A percentile compares a stretch with the other conserved stretches of the same genome.
Evolutionary conservation across 2,797 vertebrate genomes (phyloP).

Genomic region (Coccyzus lansbergi): DNA sequence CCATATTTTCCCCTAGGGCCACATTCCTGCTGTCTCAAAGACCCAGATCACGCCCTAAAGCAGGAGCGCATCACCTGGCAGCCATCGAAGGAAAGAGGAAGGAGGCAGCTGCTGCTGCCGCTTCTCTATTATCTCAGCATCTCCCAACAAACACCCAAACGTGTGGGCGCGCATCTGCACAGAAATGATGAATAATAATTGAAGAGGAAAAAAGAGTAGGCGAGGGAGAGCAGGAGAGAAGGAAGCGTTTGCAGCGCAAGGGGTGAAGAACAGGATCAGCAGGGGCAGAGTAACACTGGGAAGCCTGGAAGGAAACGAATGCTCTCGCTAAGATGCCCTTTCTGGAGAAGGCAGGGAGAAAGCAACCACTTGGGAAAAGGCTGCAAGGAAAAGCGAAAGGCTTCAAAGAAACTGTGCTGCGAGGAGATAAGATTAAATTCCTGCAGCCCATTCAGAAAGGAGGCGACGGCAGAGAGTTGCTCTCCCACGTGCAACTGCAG

Average conservation of each 20-base stretch:
- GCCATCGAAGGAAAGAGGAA: neutral
- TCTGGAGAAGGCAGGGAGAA: neutral
- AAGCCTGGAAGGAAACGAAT: neutral
- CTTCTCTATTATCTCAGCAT: neutral
- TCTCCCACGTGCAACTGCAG: neutral
- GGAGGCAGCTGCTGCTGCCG: neutral
- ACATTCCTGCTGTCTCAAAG: neutral
- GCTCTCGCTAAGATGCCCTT: neutral
- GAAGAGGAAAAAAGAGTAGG: slow-evolving; percentile 39
- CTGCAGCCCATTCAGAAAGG: neutral
- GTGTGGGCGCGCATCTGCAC: slow-evolving; percentile 55
- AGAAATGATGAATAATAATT: slow-evolving; percentile 40
- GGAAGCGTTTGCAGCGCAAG: neutral
- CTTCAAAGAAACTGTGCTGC: neutral
- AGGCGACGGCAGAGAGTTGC: neutral
- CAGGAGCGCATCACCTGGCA: neutral
- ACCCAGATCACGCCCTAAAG: neutral
- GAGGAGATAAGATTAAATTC: neutral
- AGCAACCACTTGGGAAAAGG: neutral
- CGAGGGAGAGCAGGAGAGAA: neutral
- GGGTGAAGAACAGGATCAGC: slow-evolving; percentile 15
- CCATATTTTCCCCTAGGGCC: accelerated
- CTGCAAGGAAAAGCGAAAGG: neutral
- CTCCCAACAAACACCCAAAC: slow-evolving; percentile 47
- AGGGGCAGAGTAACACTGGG: neutral